Base-by-base conservation (phyloP, 1,140 invertebrate species). In the Atta cephalotes region DNA sequence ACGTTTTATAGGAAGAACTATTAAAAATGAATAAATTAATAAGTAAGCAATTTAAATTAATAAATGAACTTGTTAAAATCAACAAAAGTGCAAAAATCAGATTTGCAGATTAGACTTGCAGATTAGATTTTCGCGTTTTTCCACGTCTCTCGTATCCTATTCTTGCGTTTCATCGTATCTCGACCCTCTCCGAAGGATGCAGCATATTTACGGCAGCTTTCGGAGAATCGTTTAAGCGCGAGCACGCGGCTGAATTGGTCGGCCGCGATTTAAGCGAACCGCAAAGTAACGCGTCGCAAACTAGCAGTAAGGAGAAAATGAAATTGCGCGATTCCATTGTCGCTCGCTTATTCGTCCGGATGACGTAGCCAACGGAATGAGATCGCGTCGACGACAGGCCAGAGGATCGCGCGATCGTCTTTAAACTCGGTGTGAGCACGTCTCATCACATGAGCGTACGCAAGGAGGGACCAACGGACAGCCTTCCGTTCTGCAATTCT, bases 261-360 rank as follows among this genome's bases (percentile, higher is more conserved):
- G 80, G 70, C 56, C 80, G 80, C 80, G 80, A 84, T 84, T 84
- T 84, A 84, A 84, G 70, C 70, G 70, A 84, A 51, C 25, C 70
- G 80, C 80, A 82, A 74, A 82, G 80, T 82, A 82, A 82, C 80
- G 68, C 80, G 68, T 82, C 80, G 80, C 68, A 76, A 84, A 84
- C 70, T 84, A 74, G 56, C 70, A 35, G 70, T 35, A 62, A 76
- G 78, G 68, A 80, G 84, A 86, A 80, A 89, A 68, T 88, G 86
- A 87, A 88, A 88, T 71, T 71, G 87, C 74, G 87, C 82, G 82
- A 86, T 86, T 79, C 87, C 82, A 53, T 77, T 85, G 60, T 85
- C 72, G 70, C 39, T 77, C 60, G 76, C 31, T 79, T 51, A 16
- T 12, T 49, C 66, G 12, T 25, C 39, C 51, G 58, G 35, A 63